Evolutionary conservation across 2,888 invertebrate genomes (phyloP), one percentile per base, ranked within the genome.

Genomic region (Netelia virgata): DNA sequence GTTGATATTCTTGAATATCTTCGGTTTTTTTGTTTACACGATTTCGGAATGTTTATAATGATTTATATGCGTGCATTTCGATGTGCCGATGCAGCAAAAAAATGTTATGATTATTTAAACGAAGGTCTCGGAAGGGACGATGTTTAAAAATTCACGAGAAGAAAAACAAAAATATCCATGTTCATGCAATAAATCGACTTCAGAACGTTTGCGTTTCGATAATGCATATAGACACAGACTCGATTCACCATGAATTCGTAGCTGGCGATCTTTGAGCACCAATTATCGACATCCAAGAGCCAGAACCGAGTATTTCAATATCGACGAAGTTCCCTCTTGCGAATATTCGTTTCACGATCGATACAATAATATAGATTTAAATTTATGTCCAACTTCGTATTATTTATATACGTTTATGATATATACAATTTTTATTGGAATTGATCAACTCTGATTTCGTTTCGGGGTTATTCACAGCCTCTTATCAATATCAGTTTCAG

Each of bases 391-490:
- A 53, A 66, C 53, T 68, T 80, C 28, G 28, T 66, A 23, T 43
- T n/a, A 72, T 59, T 59, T 61, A 61, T 23, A 61, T 61, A 57
- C 36, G 23, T 78, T 23, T 78, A 76, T 69, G 82, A 78, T 86
- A 83, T 86, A 76, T 77, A 86, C 86, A 86, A 64, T 84, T 75
- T 57, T 75, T 57, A 78, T 77, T 85, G 78, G 57, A 79, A 83
- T 87, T 68, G 82, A 84, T 81, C 85, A 87, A 84, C 74, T 68
- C 78, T 84, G 85, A 87, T 85, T 79, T 63, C 73, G 73, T 81
- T 68, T 88, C 81, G 86, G 86, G 87, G 86, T 88, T 88, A 83
- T 88, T 90, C 90, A 89, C 90, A 90, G 90, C 88, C 90, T 88
- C 83, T 80, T 88, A 86, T 84, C 78, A 82, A 84, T 81, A 86